Evolutionary conservation across 1,140 invertebrate genomes (phyloP), one percentile per base, ranked within the genome.

Genomic region (Microplitis demolitor): DNA sequence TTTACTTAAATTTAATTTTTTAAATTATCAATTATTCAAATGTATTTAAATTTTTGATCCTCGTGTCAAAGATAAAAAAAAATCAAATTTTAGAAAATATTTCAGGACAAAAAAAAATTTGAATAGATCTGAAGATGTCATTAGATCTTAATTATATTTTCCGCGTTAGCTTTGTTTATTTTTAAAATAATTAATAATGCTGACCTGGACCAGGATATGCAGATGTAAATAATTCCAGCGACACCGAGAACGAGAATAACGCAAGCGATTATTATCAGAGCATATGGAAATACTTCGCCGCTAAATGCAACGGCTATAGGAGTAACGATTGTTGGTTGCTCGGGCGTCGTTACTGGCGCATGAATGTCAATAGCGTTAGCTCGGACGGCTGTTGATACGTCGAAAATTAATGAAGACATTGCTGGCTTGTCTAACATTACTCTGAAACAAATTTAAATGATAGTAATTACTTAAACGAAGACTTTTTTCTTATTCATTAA

Each of bases 201-300:
- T 89, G 85, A 96, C 95, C 93, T 95, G 68, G 95, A 94, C 95
- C 96, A 97, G 0, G 95, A 95, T 54, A 96, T 91, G 81, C 96
- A 96, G 37, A 97, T 96, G 80, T 97, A 96, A 35, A 96, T 91
- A 50, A 97, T 97, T 11, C 94, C 95, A 66, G 93, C 92, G 13
- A 94, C 89, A 3, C 94, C 94, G 24, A 97, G 89, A 3, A 97
- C 89, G 14, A 97, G 90, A 67, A 98, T 97, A 14, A 97, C 90
- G 50, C 92, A 92, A 0, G 95, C 96, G 16, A 97, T 91, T 24
- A 94, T 91, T 63, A 98, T 94, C 4, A 97, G 88, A 4, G 94
- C 95, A 66, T 95, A 95, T 6, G 95, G 95, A 78, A 96, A 94
- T 4, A 95, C 93, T 72, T 92, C 92, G 76, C 90, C 92, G 72